Evolutionary conservation across 1,140 invertebrate genomes (phyloP), one percentile per base, ranked within the genome.

Genomic region (Scaptodrosophila lebanonensis): DNA sequence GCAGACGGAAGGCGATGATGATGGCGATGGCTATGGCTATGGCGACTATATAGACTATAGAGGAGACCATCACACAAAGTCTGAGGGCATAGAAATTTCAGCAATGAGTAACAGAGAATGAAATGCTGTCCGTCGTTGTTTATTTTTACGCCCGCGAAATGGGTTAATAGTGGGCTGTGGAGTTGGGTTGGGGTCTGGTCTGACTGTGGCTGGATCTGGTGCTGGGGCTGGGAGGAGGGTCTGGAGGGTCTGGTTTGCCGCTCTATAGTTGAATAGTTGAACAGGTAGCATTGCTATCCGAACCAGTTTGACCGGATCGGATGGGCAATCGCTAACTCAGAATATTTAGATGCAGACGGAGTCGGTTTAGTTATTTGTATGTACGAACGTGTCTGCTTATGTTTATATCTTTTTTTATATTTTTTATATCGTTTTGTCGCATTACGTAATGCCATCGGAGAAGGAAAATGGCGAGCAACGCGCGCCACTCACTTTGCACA

Each of bases 121-220:
- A 51, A 66, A 58, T 56, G 29, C 53, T 47, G 64, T 50, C 59
- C 45, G 58, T 64, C 44, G 60, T 75, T 73, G 35, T 72, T 72
- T 77, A 77, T 79, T 76, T 76, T 76, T 76, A 76, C 73, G 72
- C 59, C 44, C 33, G 52, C 57, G 32, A 76, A 77, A 72, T 77
- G 73, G 72, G 73, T 77, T 77, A 77, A 77, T 68, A 72, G 72
- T 72, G 72, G 72, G 32, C 3, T 8, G 12, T 33, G 32, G 63
- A 77, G 72, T 67, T 77, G 66, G 58, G 39, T 62, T 16, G 17
- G 18, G 18, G 15, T 29, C 1, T 15, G 44, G 16, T n/a, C 40
- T 38, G 20, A 35, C 6, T 25, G 30, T 44, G 20, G 13, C 18
- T 18, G 12, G 22, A 7, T 30, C 13, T 8, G 17, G 4, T 39